phyloP scores from a whole-genome alignment of 2,797 vertebrate species.

The Molothrus ater region DNA sequence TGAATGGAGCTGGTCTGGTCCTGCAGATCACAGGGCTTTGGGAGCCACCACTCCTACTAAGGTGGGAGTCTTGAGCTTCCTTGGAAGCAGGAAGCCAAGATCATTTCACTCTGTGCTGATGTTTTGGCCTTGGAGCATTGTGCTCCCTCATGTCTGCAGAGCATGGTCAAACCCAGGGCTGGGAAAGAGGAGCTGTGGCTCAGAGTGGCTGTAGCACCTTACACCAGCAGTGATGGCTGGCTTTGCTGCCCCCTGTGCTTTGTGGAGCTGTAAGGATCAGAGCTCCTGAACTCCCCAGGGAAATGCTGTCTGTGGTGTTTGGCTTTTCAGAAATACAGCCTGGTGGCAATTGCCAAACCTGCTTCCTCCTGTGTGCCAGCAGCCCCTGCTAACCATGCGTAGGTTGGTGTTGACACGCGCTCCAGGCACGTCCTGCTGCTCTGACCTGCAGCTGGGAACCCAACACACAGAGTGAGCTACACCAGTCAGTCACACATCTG shows the following conservation, averaged over 20 bases:
- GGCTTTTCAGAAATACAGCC: neutral
- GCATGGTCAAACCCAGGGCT: neutral
- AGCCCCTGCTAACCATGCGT: neutral
- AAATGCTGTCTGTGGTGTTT: neutral
- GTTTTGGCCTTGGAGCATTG: neutral
- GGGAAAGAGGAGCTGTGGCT: neutral
- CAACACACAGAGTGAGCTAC: rapidly evolving
- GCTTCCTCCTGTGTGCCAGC: neutral
- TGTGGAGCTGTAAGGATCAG: neutral
- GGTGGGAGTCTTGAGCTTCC: neutral
- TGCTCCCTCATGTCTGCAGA: neutral
- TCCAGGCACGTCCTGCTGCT: neutral
- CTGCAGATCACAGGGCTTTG: neutral
- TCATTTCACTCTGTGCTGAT: neutral
- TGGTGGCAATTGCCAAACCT: neutral
- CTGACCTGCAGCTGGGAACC: neutral
- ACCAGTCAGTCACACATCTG: neutral
- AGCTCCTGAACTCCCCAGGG: neutral
- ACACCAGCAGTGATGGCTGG: neutral
- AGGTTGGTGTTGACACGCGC: neutral
- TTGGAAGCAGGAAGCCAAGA: neutral
- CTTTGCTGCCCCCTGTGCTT: neutral
- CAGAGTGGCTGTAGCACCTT: rapidly evolving
- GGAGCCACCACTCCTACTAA: neutral
- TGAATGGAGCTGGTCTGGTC: neutral